Percentiles rank a stretch among this genome's conserved stretches.
Evolutionary conservation across 2,113 vertebrate species (phyloP).

Genomic region (Polypterus senegalus): DNA sequence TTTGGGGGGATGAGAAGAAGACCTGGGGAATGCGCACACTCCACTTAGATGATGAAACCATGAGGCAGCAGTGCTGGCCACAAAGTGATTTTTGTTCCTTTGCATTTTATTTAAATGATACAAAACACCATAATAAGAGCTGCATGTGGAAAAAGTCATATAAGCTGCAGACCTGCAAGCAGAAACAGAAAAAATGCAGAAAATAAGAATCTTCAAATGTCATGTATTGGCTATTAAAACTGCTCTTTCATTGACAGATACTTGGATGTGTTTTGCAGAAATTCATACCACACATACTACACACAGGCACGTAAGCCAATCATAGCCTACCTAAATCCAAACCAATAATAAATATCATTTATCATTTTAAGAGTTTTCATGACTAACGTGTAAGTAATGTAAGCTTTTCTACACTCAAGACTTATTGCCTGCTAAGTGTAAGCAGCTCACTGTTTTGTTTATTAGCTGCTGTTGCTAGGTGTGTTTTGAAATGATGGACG

Average conservation of each 20-base stretch:
- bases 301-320: not conserved
- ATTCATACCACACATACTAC: conserved; percentile 1
- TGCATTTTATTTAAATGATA: too few relatives aligned
- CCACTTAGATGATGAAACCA: too few relatives aligned
- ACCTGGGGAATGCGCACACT: too few relatives aligned
- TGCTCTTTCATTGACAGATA: not conserved
- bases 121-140: too few relatives aligned
- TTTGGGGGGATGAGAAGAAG: too few relatives aligned
- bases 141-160: too few relatives aligned
- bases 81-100: too few relatives aligned
- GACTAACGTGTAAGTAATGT: not conserved
- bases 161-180: too few relatives aligned
- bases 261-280: not conserved
- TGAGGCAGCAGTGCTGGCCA: too few relatives aligned
- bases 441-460: not conserved
- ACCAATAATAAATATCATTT: conserved; percentile 1
- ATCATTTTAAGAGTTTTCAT: not conserved
- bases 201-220: too few relatives aligned
- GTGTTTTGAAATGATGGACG: not conserved
- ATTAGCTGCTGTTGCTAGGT: not conserved
- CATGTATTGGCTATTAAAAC: too few relatives aligned
- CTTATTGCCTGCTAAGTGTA: not conserved
- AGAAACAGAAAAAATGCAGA: too few relatives aligned
- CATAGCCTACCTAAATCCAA: not conserved
- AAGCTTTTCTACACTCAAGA: not conserved